Evolutionary conservation across 2,888 invertebrate species (phyloP).

Genomic region (Sympetrum striolatum): DNA sequence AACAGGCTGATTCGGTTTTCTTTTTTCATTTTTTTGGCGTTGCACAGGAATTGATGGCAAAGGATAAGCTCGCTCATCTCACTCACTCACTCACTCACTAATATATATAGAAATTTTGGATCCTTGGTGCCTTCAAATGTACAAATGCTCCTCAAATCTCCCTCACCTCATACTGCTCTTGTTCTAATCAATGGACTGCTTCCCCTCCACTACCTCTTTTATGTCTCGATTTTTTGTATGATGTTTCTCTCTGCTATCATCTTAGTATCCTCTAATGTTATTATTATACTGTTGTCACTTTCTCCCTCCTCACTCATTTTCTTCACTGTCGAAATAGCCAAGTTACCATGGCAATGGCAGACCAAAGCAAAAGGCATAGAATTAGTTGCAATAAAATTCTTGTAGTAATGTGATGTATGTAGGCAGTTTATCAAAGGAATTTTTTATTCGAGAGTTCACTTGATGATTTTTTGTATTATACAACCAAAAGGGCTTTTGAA

Average conservation of each 20-base stretch:
- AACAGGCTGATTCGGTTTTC: background rate
- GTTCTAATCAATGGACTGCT: conserved; percentile 1
- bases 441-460: conserved; percentile 3
- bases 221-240: background rate
- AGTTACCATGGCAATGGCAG: conserved; percentile 43
- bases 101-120: conserved; percentile 30
- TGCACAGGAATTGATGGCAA: conserved; percentile 16
- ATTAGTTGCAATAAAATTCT: conserved; percentile 31
- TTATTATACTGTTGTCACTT: background rate
- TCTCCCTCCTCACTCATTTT: background rate
- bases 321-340: conserved; percentile 26
- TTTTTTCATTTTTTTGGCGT: background rate
- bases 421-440: conserved; percentile 6
- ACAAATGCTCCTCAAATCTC: conserved; percentile 33
- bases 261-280: background rate
- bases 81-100: conserved; percentile 24
- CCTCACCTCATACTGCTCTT: conserved; percentile 6
- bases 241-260: background rate
- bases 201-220: conserved; percentile 23
- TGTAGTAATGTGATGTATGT: conserved; percentile 22
- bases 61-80: conserved; percentile 28
- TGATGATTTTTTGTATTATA: background rate
- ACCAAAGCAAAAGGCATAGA: conserved; percentile 40
- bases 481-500: conserved; percentile 11
- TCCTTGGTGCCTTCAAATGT: conserved; percentile 44